phyloP scores from a whole-genome alignment of 2,797 vertebrate species.

The Smutsia temminckii region DNA sequence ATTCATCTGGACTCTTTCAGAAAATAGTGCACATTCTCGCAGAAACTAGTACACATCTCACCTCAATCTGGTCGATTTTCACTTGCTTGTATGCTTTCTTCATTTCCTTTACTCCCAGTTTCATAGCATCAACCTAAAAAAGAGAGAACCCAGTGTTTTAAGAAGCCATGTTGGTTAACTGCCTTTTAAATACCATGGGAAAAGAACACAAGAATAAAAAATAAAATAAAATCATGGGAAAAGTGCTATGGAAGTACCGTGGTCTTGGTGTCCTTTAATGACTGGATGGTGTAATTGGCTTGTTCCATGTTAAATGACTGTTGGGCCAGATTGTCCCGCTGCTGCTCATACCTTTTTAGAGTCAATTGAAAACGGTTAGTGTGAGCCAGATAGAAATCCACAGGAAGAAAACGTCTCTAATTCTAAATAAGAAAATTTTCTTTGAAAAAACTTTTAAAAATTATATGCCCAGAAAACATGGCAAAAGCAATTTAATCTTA shows the following conservation, averaged over 20 bases:
- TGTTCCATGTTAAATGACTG: conserved; percentile 99
- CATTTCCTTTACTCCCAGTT: conserved; percentile 98
- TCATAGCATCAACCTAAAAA: conserved; percentile 97
- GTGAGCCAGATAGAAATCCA: conserved; percentile 8
- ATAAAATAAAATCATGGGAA: not conserved
- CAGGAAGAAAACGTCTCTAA: conserved; percentile 32
- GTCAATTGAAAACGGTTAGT: conserved; percentile 58
- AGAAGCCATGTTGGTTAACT: not conserved
- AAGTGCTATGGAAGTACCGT: conserved; percentile 87
- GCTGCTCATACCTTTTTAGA: conserved; percentile 93
- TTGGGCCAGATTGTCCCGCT: conserved; percentile 95
- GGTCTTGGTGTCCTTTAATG: conserved; percentile 97
- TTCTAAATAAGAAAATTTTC: not conserved
- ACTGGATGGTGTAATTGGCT: conserved; percentile 96
- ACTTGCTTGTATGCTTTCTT: conserved; percentile 98
- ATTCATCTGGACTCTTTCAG: not conserved
- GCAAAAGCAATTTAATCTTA: conserved; percentile 19
- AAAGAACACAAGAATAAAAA: conserved; percentile 15
- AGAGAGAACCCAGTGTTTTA: conserved; percentile 48
- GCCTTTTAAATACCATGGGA: conserved; percentile 25
- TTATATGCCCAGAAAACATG: not conserved
- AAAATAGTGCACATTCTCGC: not conserved
- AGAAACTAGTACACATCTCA: conserved; percentile 76
- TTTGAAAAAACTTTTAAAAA: not conserved
- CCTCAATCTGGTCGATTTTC: conserved; percentile 98